These are phyloP conservation scores for Marronus borbonicus DNA, from an alignment of 2,888 invertebrate species.

Conservation along the genomic window DNA sequence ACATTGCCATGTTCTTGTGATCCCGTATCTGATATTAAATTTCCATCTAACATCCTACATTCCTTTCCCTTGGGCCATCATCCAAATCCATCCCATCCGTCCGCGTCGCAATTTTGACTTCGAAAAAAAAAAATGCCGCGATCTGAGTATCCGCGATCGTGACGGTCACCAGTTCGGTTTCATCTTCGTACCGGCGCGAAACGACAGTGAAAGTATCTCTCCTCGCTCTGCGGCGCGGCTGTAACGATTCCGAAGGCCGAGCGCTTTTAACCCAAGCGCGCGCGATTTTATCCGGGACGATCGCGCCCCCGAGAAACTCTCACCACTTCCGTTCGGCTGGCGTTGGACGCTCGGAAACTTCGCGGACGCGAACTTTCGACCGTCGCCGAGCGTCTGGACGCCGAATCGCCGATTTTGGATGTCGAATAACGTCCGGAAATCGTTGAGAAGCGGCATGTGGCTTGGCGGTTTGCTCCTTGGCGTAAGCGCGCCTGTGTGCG, in stretches of 20 bases:
- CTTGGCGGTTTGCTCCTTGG: constrained; percentile 55
- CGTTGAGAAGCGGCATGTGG: constrained; percentile 35
- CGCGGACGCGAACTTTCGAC: constrained; percentile 58
- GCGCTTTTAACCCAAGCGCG: neutral
- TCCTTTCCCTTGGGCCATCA: too few species aligned
- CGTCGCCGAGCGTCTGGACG: constrained; percentile 50
- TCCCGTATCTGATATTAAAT: too few species aligned
- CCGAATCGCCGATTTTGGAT: constrained; percentile 38
- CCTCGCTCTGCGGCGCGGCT: neutral
- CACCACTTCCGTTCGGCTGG: constrained; percentile 51
- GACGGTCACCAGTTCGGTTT: constrained; percentile 13
- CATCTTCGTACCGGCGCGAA: constrained; percentile 46
- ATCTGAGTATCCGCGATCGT: neutral
- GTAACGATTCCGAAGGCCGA: constrained; percentile 2
- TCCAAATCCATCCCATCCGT: too few species aligned
- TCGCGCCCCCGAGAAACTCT: constrained; percentile 1
- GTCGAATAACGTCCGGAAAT: constrained; percentile 47
- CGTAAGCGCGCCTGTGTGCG: constrained; percentile 48
- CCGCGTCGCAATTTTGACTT: neutral
- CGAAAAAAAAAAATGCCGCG: neutral
- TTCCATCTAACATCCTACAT: too few species aligned
- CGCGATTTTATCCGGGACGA: neutral
- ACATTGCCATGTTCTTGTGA: too few species aligned
- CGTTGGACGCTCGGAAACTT: constrained; percentile 54
- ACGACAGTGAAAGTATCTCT: constrained; percentile 59